phyloP scores from a whole-genome alignment of 2,113 vertebrate genomes.

The Peromyscus californicus region DNA sequence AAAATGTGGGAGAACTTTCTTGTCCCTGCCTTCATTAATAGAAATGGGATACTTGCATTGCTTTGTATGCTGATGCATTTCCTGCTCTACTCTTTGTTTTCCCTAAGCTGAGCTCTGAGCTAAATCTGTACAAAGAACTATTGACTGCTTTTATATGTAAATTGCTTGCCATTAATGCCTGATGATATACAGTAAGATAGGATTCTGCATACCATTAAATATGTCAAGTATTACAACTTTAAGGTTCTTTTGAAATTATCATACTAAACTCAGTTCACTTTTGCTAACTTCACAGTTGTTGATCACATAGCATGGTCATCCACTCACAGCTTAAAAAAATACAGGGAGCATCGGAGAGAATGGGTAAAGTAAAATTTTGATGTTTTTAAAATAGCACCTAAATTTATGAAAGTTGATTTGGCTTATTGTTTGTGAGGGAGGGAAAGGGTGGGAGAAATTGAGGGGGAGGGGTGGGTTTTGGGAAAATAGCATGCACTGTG shows the following conservation, averaged over 20 bases:
- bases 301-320: slow-evolving; percentile 85
- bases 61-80: slow-evolving; percentile 67
- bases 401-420: slow-evolving; percentile 80
- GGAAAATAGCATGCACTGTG: slow-evolving; percentile 72
- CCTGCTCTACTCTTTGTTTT: slow-evolving; percentile 53
- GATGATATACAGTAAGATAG: slow-evolving; percentile 78
- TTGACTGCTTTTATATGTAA: slow-evolving; percentile 74
- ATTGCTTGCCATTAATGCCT: slow-evolving; percentile 79
- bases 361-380: slow-evolving; percentile 86
- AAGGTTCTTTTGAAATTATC: slow-evolving; percentile 80
- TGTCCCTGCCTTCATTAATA: neutral
- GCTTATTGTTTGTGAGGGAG: slow-evolving; percentile 79
- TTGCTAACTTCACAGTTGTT: slow-evolving; percentile 85
- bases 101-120: slow-evolving; percentile 58
- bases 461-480: slow-evolving; percentile 56
- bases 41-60: slow-evolving; percentile 26
- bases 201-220: slow-evolving; percentile 76
- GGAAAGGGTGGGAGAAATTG: slow-evolving; percentile 65
- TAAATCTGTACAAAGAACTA: slow-evolving; percentile 68
- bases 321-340: slow-evolving; percentile 84
- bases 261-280: slow-evolving; percentile 85
- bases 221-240: slow-evolving; percentile 80
- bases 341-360: slow-evolving; percentile 84
- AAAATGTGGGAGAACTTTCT: slow-evolving; percentile 34
- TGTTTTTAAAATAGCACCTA: slow-evolving; percentile 83